phyloP scores from a whole-genome alignment of 2,888 invertebrate genomes.

The Baccha elongata region DNA sequence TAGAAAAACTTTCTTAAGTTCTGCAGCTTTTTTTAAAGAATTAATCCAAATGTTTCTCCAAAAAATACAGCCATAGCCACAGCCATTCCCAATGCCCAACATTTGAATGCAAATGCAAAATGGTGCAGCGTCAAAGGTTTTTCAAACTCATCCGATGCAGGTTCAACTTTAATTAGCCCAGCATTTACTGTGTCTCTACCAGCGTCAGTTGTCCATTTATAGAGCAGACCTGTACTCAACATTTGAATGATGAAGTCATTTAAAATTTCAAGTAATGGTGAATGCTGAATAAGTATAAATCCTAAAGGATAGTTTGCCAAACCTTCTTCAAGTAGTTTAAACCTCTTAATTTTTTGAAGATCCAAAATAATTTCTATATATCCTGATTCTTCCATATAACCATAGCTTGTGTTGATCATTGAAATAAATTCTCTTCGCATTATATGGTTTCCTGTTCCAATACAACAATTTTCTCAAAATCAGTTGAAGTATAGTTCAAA shows the following conservation, averaged over 20 bases:
- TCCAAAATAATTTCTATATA: not conserved
- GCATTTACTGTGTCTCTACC: not conserved
- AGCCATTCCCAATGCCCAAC: not conserved
- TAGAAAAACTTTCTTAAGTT: too few species aligned
- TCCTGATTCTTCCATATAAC: not conserved
- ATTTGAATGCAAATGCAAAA: not conserved
- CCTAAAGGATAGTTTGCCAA: not conserved
- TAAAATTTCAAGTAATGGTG: not conserved
- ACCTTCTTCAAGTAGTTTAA: not conserved
- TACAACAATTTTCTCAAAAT: not conserved
- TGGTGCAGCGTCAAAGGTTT: not conserved
- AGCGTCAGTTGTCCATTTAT: constrained; percentile 9
- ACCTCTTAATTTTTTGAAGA: not conserved
- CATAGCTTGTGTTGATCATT: not conserved
- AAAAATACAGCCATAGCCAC: not conserved
- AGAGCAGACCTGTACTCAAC: constrained; percentile 9
- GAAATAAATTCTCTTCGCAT: not conserved
- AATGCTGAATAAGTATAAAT: not conserved
- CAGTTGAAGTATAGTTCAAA: not conserved
- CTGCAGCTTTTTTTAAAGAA: too few species aligned
- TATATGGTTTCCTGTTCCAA: not conserved
- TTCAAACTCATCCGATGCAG: not conserved
- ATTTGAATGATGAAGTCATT: constrained; percentile 9
- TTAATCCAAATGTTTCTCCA: not conserved
- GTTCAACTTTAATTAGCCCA: constrained; percentile 6